Conservation (phyloP, 2,797 vertebrate species). For the Anabacerthia variegaticeps region DNA sequence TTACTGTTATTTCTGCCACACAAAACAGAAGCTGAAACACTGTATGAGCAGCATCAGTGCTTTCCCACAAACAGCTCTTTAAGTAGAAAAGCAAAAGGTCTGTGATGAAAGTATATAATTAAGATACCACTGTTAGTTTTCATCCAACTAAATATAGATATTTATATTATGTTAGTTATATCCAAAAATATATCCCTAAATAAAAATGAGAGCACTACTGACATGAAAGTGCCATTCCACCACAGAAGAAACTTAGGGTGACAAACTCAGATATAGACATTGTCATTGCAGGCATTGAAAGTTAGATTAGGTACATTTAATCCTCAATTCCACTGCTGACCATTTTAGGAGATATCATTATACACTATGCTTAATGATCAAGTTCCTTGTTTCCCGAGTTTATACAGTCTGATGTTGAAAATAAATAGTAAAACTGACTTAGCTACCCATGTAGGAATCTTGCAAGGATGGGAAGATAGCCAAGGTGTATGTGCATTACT, state of each 20-base stretch:
- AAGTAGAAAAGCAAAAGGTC: not conserved
- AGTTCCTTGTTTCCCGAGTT: not conserved
- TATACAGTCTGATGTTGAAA: not conserved
- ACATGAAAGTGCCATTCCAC: not conserved
- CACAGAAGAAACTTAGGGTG: not conserved
- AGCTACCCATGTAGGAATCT: not conserved
- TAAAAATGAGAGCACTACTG: not conserved
- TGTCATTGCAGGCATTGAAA: not conserved
- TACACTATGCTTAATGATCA: not conserved
- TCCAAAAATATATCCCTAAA: not conserved
- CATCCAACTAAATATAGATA: not conserved
- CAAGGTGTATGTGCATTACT: not conserved
- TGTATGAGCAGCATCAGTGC: not conserved
- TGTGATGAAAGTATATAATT: not conserved
- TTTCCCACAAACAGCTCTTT: not conserved
- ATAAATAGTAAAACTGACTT: not conserved
- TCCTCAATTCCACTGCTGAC: not conserved
- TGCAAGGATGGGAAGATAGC: not conserved
- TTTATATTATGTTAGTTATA: not conserved
- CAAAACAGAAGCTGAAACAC: not conserved
- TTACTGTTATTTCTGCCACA: not conserved
- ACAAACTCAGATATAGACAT: not conserved
- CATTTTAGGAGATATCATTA: not conserved
- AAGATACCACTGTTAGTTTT: not conserved
- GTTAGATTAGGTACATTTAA: not conserved